Percentiles rank a stretch among this genome's conserved stretches.
Conservation (phyloP, 1,140 invertebrate genomes). For the Bacillus rossius region DNA sequence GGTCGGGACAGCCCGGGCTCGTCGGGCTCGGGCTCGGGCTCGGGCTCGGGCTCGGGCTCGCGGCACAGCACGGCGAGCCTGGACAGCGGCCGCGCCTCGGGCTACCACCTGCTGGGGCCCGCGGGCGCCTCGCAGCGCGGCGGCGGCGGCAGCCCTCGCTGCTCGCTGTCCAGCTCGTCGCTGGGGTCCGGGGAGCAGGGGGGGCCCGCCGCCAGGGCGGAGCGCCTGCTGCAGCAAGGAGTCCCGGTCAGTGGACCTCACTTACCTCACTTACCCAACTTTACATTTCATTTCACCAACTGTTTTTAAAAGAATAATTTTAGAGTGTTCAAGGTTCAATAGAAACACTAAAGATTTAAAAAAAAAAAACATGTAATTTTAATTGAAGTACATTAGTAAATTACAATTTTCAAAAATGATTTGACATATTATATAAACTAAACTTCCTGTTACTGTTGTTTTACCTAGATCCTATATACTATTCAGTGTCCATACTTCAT, state of each 20-base stretch:
- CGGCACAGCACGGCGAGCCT: slow-evolving; percentile 88
- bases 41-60: slow-evolving; percentile 64
- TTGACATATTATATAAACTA: too few species aligned
- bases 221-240: slow-evolving; percentile 57
- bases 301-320: too few species aligned
- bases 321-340: too few species aligned
- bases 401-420: too few species aligned
- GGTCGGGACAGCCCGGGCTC: slow-evolving; percentile 85
- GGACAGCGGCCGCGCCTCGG: slow-evolving; percentile 86
- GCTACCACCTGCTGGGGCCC: slow-evolving; percentile 47
- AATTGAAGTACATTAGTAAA: too few species aligned
- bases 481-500: too few species aligned
- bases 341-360: too few species aligned
- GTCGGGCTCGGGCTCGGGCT: slow-evolving; percentile 72
- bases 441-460: too few species aligned
- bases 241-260: slow-evolving; percentile 40
- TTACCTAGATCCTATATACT: too few species aligned
- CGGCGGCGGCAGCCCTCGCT: slow-evolving; percentile 41
- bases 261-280: not conserved
- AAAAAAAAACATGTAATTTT: too few species aligned
- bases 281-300: too few species aligned
- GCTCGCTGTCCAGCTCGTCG: slow-evolving; percentile 64
- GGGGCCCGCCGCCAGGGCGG: slow-evolving; percentile 43
- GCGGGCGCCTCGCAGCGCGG: slow-evolving; percentile 26
- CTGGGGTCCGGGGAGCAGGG: slow-evolving; percentile 62